A percentile compares a stretch with the other conserved stretches of the same genome.
These are phyloP conservation scores for Melanotaenia maccullochi DNA, from an alignment of 2,797 vertebrate genomes.

Conservation along the genomic window DNA sequence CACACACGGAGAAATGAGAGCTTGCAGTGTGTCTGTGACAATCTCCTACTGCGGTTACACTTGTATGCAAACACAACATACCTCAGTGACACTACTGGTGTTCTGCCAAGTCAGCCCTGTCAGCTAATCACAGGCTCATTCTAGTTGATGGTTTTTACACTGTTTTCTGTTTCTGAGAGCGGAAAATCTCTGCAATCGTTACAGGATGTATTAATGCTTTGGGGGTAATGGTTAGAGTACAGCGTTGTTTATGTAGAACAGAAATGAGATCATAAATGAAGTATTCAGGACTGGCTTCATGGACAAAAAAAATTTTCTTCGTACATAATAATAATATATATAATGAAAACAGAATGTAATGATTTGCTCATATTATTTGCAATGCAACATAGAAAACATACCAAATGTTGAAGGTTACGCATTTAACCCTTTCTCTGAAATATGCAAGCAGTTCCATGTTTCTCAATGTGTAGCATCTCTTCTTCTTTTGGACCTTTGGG, in stretches of 20 bases:
- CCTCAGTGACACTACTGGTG: conserved; percentile 68
- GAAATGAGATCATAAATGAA: neutral
- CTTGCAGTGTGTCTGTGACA: conserved; percentile 75
- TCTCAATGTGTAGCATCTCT: no score
- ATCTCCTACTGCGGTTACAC: conserved; percentile 64
- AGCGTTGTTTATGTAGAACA: no score
- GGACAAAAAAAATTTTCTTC: neutral
- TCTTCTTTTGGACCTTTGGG: no score
- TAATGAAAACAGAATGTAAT: no score
- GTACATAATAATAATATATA: no score
- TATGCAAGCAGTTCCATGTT: no score
- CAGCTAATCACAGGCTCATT: conserved; percentile 39
- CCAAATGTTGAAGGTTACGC: no score
- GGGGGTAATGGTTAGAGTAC: no score
- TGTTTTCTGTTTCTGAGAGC: conserved; percentile 14
- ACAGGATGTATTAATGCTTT: neutral
- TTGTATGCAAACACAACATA: conserved; percentile 74
- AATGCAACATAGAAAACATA: no score
- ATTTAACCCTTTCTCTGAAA: no score
- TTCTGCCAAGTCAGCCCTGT: conserved; percentile 47
- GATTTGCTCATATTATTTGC: no score
- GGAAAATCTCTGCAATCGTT: conserved; percentile 32
- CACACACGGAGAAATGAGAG: conserved; percentile 63
- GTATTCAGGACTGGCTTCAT: neutral
- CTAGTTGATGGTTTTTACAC: conserved; percentile 44